Percentiles rank a stretch among this genome's conserved stretches.
These are phyloP conservation scores for Orius laevigatus DNA, from an alignment of 1,140 invertebrate genomes.

Conservation along the genomic window DNA sequence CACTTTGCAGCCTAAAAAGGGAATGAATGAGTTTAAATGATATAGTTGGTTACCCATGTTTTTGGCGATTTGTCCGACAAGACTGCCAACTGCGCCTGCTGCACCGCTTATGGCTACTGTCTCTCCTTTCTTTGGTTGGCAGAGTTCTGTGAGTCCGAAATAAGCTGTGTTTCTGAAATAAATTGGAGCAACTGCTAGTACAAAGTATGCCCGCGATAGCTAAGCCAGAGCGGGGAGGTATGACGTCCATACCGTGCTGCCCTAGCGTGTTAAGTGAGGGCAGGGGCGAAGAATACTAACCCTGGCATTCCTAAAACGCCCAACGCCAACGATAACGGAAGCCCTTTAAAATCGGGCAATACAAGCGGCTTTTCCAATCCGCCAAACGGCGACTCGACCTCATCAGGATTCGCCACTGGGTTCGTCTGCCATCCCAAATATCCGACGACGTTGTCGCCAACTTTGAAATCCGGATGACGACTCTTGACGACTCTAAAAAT, in stretches of 20 bases:
- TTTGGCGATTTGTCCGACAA: slow-evolving; percentile 60
- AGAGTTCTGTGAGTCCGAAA: slow-evolving; percentile 50
- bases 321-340: slow-evolving; percentile 35
- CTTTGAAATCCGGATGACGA: slow-evolving; percentile 39
- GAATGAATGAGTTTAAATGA: too few species aligned
- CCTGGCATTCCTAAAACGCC: slow-evolving; percentile 48
- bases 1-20: slow-evolving; percentile 36
- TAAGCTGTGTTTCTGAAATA: slow-evolving; percentile 48
- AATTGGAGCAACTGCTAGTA: too few species aligned
- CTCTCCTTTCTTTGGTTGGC: slow-evolving; percentile 46
- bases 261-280: too few species aligned
- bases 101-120: slow-evolving; percentile 46
- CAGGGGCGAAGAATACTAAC: too few species aligned
- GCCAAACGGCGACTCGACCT: background rate
- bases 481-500: slow-evolving; percentile 40
- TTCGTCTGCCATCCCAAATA: slow-evolving; percentile 41
- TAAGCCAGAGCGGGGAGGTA: too few species aligned
- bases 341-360: slow-evolving; percentile 31
- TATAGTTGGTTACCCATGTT: slow-evolving; percentile 39
- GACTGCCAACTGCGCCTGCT: slow-evolving; percentile 47
- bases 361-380: slow-evolving; percentile 23
- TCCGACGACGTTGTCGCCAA: slow-evolving; percentile 37
- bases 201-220: background rate
- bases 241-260: too few species aligned
- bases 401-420: slow-evolving; percentile 25